Evolutionary conservation across 2,113 vertebrate genomes (phyloP), one percentile per base, ranked within the genome.

Genomic region (Euleptes europaea): DNA sequence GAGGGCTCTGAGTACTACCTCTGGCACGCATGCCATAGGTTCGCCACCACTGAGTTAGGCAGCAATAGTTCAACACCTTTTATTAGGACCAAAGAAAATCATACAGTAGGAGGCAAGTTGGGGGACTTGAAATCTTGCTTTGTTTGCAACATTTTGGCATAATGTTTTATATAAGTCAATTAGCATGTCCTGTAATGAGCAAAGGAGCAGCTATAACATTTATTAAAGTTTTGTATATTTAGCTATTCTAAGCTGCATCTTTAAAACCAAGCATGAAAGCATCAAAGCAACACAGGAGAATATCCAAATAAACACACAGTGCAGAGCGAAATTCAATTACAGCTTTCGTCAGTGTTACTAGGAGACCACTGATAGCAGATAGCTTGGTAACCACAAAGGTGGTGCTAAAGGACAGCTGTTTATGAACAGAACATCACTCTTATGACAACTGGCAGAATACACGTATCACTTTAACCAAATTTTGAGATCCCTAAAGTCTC

Each of bases 301-400:
- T 0, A 72, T 1, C 84, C 54, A 66, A 88, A 31, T 80, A 74
- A 19, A 40, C 0, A 9, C 19, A 80, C 21, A n/a, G n/a, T 38
- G 74, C 82, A 42, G 89, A 88, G 82, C 6, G 31, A 88, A 79
- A 83, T 86, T 17, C 79, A 76, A 81, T 76, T 87, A 87, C 5
- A 78, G 77, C 73, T 63, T 71, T 88, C 84, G 54, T 76, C 13
- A 35, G 70, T 38, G 84, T 71, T 76, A 86, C 80, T 51, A 84
- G 89, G 81, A 88, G 31, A 91, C 42, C 74, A 70, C 42, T 66
- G 49, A 80, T 9, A 82, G 82, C 0, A 35, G 88, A 92, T 73
- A 88, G 49, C 75, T 89, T 84, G 78, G 57, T 12, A 86, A 85
- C 72, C 12, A 83, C 35, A 83, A 90, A 92, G 83, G 80, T 91